Conservation (phyloP, 37 sponge, comb jelly and placozoan genomes). For the Cliona cf. orientalis region DNA sequence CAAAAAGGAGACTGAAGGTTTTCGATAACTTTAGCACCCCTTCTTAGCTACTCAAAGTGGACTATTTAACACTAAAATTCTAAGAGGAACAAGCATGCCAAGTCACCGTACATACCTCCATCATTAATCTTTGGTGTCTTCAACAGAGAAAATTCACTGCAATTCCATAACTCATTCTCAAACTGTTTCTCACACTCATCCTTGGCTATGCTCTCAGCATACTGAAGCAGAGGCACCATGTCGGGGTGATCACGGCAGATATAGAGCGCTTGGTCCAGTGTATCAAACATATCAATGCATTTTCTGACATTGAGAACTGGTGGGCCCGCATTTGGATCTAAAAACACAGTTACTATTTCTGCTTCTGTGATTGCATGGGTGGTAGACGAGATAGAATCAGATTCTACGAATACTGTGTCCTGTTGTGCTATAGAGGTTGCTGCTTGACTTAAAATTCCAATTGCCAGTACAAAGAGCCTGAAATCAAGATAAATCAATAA, state of each 20-base stretch:
- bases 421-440: no score
- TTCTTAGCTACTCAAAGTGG: no score
- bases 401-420: no score
- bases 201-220: slow-evolving; percentile 38
- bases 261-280: background rate
- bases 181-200: slow-evolving; percentile 35
- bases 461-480: no score
- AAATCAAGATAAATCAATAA: no score
- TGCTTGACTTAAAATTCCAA: no score
- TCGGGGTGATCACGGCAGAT: slow-evolving; percentile 21
- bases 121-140: slow-evolving; percentile 21
- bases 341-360: background rate
- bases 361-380: background rate
- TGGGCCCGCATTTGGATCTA: no score
- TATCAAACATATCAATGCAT: slow-evolving; percentile 24
- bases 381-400: background rate
- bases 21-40: no score
- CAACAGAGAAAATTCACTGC: slow-evolving; percentile 45
- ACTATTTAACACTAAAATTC: no score
- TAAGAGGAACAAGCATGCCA: no score
- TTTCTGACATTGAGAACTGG: background rate
- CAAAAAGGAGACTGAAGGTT: no score
- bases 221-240: slow-evolving; percentile 26
- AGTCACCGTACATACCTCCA: slow-evolving; percentile 43
- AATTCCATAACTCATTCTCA: slow-evolving; percentile 48